Percentiles rank a stretch among this genome's conserved stretches.
phyloP scores from a whole-genome alignment of 2,113 vertebrate genomes.

The Glaucidium brasilianum region DNA sequence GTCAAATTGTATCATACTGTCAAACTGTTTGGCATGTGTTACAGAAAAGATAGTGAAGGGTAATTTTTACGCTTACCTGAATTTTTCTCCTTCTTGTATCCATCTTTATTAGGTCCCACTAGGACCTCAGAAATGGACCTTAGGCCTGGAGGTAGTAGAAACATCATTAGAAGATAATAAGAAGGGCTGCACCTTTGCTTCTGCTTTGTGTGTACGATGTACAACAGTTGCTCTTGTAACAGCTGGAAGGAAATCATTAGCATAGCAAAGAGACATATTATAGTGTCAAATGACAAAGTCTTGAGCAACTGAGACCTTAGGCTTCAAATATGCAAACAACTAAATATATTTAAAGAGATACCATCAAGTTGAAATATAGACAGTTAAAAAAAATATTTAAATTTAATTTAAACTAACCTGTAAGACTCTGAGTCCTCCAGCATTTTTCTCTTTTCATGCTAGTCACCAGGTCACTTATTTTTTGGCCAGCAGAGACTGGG shows the following conservation, averaged over 20 bases:
- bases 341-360: neutral
- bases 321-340: neutral
- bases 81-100: neutral
- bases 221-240: slow-evolving; percentile 14
- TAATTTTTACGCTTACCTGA: neutral
- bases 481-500: neutral
- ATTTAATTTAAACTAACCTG: neutral
- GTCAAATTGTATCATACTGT: neutral
- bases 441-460: neutral
- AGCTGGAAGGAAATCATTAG: slow-evolving; percentile 49
- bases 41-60: neutral
- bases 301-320: neutral
- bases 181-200: neutral
- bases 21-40: neutral
- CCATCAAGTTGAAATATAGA: neutral
- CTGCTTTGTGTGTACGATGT: neutral
- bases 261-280: slow-evolving; percentile 1
- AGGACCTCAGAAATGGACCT: neutral
- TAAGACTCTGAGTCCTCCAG: neutral
- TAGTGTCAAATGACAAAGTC: neutral
- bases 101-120: neutral
- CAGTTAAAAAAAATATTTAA: neutral
- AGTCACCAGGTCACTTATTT: neutral
- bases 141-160: neutral
- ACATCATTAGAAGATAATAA: neutral